Evolutionary conservation across 2,113 vertebrate species (phyloP), one percentile per base, ranked within the genome.

Genomic region (Mystacornis crossleyi): DNA sequence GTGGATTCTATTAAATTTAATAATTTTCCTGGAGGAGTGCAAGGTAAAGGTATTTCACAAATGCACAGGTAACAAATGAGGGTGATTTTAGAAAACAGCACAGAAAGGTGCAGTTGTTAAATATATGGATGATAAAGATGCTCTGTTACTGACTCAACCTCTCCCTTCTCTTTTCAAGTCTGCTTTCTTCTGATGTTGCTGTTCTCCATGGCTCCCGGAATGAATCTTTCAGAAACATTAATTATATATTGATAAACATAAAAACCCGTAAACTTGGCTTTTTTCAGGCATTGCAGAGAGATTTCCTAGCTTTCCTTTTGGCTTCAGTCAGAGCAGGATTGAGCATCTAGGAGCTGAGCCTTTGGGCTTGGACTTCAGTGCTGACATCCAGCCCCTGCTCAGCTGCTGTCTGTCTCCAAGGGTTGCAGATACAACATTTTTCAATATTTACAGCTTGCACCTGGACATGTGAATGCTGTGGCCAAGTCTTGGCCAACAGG

Each of bases 1-100:
- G 74, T 79, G 86, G 92, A 81, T 91, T 93, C 53, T 90, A 75
- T 92, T 81, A 74, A 84, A 60, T 83, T 33, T 83, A 92, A 84
- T 96, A 7, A 81, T 93, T 88, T 89, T 84, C 54, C 60, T 66
- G 45, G 54, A 55, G 67, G 42, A 73, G 33, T 91, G 70, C 43
- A 92, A 26, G 10, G 43, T 82, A 72, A 77, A 87, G 70, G 66
- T 93, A 47, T 75, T 80, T 54, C 55, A 75, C 53, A 95, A 81
- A 67, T 18, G 23, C 48, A 40, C 53, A 89, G 81, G 47, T 26
- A 71, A 53, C n/a, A 84, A 79, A 53, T 26, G 20, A 80, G 31
- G 17, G 24, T 26, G n/a, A 61, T 83, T 93, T 86, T 89, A n/a
- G 38, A 71, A 91, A 89, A 75, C 0, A 3, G n/a, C 47, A 54